Base-by-base conservation (phyloP, 1,140 invertebrate species). In the Oryctes rhinoceros region DNA sequence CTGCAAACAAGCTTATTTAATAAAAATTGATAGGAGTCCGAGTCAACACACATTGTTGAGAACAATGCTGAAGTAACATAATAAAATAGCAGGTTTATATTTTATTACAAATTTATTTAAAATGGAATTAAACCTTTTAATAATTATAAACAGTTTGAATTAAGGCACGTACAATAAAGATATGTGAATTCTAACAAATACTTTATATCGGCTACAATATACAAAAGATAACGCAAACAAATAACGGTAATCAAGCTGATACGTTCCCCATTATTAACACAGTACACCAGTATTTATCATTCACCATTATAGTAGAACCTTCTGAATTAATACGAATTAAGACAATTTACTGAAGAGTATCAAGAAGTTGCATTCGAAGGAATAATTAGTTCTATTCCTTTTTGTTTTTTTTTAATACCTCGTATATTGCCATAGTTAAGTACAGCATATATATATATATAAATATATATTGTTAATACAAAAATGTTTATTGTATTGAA, bases 81-180 rank as follows among this genome's bases (percentile, higher is more conserved):
- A 18, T 59, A 18, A 59, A 59, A 59, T 18, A 18, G 13, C 4
- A 1, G 15, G 15, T 18, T 24, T 24, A 77, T 4, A 24, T 18
- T 77, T 48, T 47, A 15, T 20, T 39, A 24, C 10, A 74, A 15
- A 10, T 74, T 74, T 74, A 35, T 37, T 74, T 2, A 24, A 39
- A 15, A 11, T 37, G 15, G 37, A 24, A 15, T 35, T 24, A n/a
- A 74, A 74, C 67, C 67, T 4, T 74, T 30, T 13, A 39, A 37
- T 39, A 76, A 76, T 48, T 76, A 47, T n/a, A 76, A 76, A 47
- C 18, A 76, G n/a, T 35, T 35, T 18, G 6, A 76, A 47, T 37
- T 47, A 76, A 76, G 39, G 75, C 37, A 76, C 75, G 47, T 76
- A 76, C 15, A 18, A 76, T 47, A 76, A 18, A 76, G 35, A 76